phyloP scores from a whole-genome alignment of 2,888 invertebrate species.

The Eutolmus rufibarbis region DNA sequence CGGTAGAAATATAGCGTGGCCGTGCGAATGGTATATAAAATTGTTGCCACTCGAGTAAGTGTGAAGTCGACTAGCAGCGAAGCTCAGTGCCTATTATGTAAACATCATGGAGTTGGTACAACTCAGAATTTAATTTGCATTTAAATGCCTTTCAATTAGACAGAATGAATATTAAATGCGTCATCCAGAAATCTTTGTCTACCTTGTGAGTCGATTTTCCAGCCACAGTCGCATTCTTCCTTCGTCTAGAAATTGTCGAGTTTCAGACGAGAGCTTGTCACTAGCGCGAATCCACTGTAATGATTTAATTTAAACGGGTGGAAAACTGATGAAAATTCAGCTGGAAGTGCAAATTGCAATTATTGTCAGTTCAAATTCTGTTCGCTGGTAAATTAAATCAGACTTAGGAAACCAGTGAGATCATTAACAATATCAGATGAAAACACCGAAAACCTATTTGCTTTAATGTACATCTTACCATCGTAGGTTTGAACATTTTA shows the following conservation, averaged over 20 bases:
- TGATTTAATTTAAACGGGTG: slow-evolving; percentile 1
- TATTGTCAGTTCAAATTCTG: background rate
- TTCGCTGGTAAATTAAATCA: background rate
- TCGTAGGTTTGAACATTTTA: background rate
- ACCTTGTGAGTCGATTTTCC: background rate
- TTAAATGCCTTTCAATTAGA: slow-evolving; percentile 36
- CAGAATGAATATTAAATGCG: slow-evolving; percentile 28
- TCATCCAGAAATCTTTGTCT: slow-evolving; percentile 26
- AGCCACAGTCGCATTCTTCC: background rate
- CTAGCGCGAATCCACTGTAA: background rate
- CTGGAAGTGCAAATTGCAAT: background rate
- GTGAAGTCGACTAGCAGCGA: background rate
- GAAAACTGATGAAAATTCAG: background rate
- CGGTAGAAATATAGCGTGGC: background rate
- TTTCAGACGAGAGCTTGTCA: background rate
- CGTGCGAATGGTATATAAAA: slow-evolving; percentile 8
- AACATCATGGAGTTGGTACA: slow-evolving; percentile 21
- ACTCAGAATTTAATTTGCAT: slow-evolving; percentile 27
- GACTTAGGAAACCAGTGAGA: background rate
- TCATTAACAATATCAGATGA: background rate
- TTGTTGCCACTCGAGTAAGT: slow-evolving; percentile 12
- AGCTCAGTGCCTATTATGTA: slow-evolving; percentile 21
- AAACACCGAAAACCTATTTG: background rate
- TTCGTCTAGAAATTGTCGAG: background rate
- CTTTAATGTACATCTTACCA: background rate